Conservation (phyloP, 2,797 vertebrate species). For the Danio kyathit region DNA sequence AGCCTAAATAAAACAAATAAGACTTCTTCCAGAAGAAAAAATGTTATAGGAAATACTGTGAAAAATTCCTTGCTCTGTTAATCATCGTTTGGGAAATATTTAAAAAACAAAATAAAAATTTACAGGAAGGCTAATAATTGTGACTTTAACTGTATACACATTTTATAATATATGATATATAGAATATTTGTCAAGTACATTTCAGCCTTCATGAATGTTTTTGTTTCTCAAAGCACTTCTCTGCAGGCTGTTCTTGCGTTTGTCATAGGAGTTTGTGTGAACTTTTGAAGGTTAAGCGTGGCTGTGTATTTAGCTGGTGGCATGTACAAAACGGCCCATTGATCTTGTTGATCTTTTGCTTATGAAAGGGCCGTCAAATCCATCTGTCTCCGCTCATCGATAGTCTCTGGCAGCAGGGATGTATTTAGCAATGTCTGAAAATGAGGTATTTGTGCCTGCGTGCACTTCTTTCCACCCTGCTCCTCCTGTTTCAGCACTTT, state of each 20-base stretch:
- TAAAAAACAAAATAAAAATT: too few species aligned
- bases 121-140: too few species aligned
- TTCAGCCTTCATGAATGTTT: not conserved
- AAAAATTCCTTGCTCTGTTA: too few species aligned
- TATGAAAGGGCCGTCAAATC: constrained; percentile 63
- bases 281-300: constrained; percentile 57
- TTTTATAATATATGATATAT: not conserved
- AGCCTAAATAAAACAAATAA: too few species aligned
- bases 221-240: not conserved
- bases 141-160: too few species aligned
- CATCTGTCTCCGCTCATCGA: constrained; percentile 60
- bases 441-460: constrained; percentile 59
- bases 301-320: constrained; percentile 59
- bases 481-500: constrained; percentile 59
- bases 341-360: constrained; percentile 64
- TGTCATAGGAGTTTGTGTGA: constrained; percentile 39
- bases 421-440: constrained; percentile 60
- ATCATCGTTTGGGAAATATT: too few species aligned
- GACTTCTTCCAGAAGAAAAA: too few species aligned
- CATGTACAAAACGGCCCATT: constrained; percentile 58
- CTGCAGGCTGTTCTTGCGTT: constrained; percentile 26
- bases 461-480: constrained; percentile 47
- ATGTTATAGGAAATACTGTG: too few species aligned
- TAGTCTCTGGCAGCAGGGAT: constrained; percentile 57
- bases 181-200: not conserved